phyloP scores from a whole-genome alignment of 2,888 invertebrate genomes.

The Brenthis ino region DNA sequence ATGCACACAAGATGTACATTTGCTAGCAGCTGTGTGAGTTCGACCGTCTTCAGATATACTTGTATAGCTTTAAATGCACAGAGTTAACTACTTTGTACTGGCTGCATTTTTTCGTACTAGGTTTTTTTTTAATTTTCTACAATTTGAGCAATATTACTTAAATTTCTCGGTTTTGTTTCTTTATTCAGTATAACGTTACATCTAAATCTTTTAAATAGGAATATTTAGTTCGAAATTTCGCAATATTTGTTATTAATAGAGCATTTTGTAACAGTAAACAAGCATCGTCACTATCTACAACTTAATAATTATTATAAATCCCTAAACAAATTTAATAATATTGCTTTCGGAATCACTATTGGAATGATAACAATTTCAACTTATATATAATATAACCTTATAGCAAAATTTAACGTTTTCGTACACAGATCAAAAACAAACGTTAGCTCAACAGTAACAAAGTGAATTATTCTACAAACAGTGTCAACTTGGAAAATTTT shows the following conservation, averaged over 20 bases:
- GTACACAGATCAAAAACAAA: slow-evolving; percentile 21
- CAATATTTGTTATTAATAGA: slow-evolving; percentile 4
- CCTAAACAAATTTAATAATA: neutral
- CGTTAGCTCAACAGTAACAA: slow-evolving; percentile 21
- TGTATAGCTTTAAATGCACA: neutral
- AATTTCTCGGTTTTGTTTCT: neutral
- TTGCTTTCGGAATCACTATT: neutral
- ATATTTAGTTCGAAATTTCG: slow-evolving; percentile 10
- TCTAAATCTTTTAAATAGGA: neutral
- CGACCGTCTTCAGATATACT: no score
- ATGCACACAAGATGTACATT: no score
- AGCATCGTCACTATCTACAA: neutral
- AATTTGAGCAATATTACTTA: slow-evolving; percentile 13
- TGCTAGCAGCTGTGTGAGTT: no score
- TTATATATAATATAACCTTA: slow-evolving; percentile 6
- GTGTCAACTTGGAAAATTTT: neutral
- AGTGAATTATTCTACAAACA: neutral
- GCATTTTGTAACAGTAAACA: slow-evolving; percentile 2
- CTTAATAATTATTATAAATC: neutral
- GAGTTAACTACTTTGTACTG: neutral
- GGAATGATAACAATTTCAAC: slow-evolving; percentile 4
- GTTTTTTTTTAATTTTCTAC: neutral
- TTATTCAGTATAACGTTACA: neutral
- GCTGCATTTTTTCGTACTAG: neutral
- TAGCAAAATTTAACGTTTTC: slow-evolving; percentile 6